Evolutionary conservation across 1,140 invertebrate species (phyloP).

Genomic region (Orchestia grillus): DNA sequence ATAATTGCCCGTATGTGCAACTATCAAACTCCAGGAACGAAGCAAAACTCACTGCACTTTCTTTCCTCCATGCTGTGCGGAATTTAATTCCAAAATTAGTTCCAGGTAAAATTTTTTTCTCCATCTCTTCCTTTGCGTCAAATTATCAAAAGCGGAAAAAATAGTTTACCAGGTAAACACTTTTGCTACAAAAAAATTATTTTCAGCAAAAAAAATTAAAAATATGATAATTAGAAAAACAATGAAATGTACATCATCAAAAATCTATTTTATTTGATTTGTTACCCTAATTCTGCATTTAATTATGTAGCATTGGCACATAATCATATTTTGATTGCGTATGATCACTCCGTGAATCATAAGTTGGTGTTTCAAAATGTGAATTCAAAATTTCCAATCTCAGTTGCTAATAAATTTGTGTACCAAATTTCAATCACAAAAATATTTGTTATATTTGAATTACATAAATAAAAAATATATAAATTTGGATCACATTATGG

Average conservation of each 20-base stretch:
- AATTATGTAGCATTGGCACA: too few relatives aligned
- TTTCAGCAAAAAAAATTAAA: too few relatives aligned
- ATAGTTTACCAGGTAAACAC: neutral
- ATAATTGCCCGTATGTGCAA: neutral
- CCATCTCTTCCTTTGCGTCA: neutral
- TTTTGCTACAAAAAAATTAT: neutral
- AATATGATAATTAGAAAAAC: neutral
- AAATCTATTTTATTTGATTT: too few relatives aligned
- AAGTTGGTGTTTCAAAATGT: too few relatives aligned
- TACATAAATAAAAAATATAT: too few relatives aligned
- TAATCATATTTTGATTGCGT: too few relatives aligned
- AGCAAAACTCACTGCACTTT: neutral
- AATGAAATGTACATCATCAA: too few relatives aligned
- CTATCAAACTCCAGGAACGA: neutral
- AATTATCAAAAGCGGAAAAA: neutral
- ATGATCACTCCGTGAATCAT: too few relatives aligned
- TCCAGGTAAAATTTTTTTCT: slow-evolving; percentile 22
- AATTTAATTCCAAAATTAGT: slow-evolving; percentile 21
- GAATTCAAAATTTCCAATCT: too few relatives aligned
- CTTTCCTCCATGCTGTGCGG: neutral
- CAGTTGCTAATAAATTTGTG: too few relatives aligned
- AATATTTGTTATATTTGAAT: neutral
- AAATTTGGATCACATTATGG: too few relatives aligned
- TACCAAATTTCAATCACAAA: neutral
- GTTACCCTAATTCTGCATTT: too few relatives aligned